Base-by-base conservation (phyloP, 2,797 vertebrate genomes). In the Sarcoramphus papa region DNA sequence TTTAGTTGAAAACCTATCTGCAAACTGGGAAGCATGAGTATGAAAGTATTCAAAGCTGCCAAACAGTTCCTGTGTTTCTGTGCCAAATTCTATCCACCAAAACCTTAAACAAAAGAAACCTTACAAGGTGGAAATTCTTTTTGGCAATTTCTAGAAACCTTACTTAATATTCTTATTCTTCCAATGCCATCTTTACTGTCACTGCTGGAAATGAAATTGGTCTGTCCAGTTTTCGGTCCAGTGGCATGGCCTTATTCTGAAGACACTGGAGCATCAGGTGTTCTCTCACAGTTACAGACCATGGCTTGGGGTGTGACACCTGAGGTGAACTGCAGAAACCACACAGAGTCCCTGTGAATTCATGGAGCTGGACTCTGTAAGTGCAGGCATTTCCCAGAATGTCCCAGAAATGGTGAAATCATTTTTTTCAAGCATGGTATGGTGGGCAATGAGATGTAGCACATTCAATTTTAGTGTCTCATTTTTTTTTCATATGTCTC, bases 11-110 rank as follows among this genome's bases (percentile, higher is more conserved):
- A 89, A 79, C 8, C 8, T 40, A 8, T 53, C n/a, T 57, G 37
- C 21, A 67, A 53, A 75, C 12, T 25, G 11, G 6, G 30, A 87
- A 59, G 9, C 5, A 22, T 0, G 0, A 45, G 15, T 3, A 25
- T 23, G 3, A 6, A 85, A 50, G 4, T 37, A 23, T 12, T 68
- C 4, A 31, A 23, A 7, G 3, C 24, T 77, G 6, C 2, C 6
- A 21, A 13, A 40, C 2, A 3, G 6, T 53, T 73, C 41, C 11
- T 4, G 0, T 48, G 31, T 14, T 77, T 70, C 56, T 47, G 11
- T 50, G 77, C 9, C 25, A 80, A 48, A n/a, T 57, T 40, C 4
- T 33, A 33, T 7, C 6, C 22, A 50, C 25, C 5, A 40, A 74
- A 37, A 12, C 7, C 4, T 33, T 37, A 37, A 37, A 37, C 37